Evolutionary conservation across 2,113 vertebrate species (phyloP), one percentile per base, ranked within the genome.

Genomic region (Gavia stellata): DNA sequence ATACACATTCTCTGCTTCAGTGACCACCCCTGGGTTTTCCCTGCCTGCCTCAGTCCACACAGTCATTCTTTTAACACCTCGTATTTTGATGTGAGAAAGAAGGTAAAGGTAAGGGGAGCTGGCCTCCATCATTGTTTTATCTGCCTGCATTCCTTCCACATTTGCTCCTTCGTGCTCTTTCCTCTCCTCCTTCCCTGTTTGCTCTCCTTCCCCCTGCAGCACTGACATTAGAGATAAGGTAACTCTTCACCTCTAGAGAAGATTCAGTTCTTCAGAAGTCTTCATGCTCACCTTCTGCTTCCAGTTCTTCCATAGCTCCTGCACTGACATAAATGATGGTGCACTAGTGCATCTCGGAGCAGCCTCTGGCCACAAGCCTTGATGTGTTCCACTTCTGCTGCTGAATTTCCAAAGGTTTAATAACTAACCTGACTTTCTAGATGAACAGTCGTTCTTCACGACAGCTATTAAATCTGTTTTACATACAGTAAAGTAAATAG

Each of bases 311-410:
- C 25, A 12, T 7, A 77, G 59, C 17, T 90, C 47, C 73, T 59
- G 21, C 56, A 7, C 17, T 74, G 65, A 74, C n/a, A 31, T 4
- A 61, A 82, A 17, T 68, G 34, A 55, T 2, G 10, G 38, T 33
- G 29, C 38, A 31, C 25, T 31, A 29, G 20, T 1, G 2, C 0
- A 0, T 24, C 56, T 78, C 29, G 5, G 82, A 73, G 58, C n/a
- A 68, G 81, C 34, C 44, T 75, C 70, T 89, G 90, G 55, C 75
- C 59, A 31, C 68, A 40, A 49, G 29, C 26, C 53, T 44, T 23
- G 3, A 3, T 5, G 6, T 29, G 8, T 31, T 72, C 67, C 12
- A 8, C 49, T 88, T 67, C 45, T 61, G 13, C 55, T 74, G 68
- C 38, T 78, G 45, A 28, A 71, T 78, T 81, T 55, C 50, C 28